A percentile compares a stretch with the other conserved stretches of the same genome.
phyloP scores from a whole-genome alignment of 1,140 invertebrate species.

The Euura lappo region DNA sequence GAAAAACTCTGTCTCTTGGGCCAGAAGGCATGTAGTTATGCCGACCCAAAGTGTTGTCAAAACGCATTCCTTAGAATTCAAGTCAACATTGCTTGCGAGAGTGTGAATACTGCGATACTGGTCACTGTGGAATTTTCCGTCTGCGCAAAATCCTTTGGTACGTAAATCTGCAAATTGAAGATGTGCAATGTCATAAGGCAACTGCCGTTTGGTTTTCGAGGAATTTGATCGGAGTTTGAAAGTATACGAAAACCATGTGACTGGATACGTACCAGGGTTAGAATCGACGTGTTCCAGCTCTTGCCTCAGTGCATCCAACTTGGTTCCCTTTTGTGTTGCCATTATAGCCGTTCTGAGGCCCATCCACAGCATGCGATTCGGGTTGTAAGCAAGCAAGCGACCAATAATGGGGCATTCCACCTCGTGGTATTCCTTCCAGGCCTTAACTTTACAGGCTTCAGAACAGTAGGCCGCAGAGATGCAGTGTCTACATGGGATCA shows the following conservation, averaged over 20 bases:
- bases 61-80: constrained; percentile 78
- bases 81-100: constrained; percentile 74
- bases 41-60: constrained; percentile 72
- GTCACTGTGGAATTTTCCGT: constrained; percentile 59
- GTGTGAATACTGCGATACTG: constrained; percentile 69
- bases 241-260: constrained; percentile 21
- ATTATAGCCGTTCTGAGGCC: constrained; percentile 68
- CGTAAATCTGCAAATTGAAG: constrained; percentile 34
- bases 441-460: constrained; percentile 66
- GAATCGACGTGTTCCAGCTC: constrained; percentile 54
- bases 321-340: constrained; percentile 60
- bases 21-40: constrained; percentile 68
- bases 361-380: constrained; percentile 67
- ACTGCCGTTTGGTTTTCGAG: constrained; percentile 41
- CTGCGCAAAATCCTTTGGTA: constrained; percentile 48
- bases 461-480: constrained; percentile 75
- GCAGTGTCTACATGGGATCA: constrained; percentile 71
- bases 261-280: constrained; percentile 36
- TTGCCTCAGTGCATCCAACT: constrained; percentile 56
- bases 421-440: constrained; percentile 71
- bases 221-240: constrained; percentile 16
- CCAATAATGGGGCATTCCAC: constrained; percentile 78
- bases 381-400: constrained; percentile 62
- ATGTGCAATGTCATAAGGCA: background rate
- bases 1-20: background rate